Percentiles rank a stretch among this genome's conserved stretches.
phyloP scores from a whole-genome alignment of 2,113 vertebrate species.

The Myodes glareolus region DNA sequence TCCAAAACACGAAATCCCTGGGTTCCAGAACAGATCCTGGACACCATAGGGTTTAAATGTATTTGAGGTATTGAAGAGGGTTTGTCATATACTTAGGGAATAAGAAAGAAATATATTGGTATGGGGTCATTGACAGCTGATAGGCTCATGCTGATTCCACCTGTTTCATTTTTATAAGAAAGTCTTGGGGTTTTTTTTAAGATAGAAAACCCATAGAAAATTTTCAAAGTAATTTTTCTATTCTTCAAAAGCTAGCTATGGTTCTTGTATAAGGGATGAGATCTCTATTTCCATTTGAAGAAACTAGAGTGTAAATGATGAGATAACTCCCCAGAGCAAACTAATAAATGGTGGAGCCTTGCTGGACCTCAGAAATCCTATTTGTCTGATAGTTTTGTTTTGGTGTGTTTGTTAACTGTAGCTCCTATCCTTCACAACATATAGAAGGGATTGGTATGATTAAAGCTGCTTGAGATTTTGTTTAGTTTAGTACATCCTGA shows the following conservation, averaged over 20 bases:
- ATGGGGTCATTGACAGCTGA: not conserved
- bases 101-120: not conserved
- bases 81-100: not conserved
- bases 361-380: not conserved
- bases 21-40: not conserved
- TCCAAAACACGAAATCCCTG: not conserved
- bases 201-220: not conserved
- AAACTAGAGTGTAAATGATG: not conserved
- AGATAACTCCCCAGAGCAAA: not conserved
- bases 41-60: not conserved
- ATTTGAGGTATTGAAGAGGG: not conserved
- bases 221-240: not conserved
- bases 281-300: not conserved
- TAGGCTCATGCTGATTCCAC: not conserved
- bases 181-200: not conserved
- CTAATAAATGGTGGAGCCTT: not conserved
- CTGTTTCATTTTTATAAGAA: not conserved
- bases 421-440: not conserved
- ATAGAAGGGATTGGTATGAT: not conserved
- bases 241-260: not conserved
- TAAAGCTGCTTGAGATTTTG: not conserved
- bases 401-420: not conserved
- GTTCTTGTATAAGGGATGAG: not conserved
- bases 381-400: not conserved
- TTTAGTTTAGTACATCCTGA: not conserved